Evolutionary conservation across 1,140 invertebrate species (phyloP).

Genomic region (Zophobas morio): DNA sequence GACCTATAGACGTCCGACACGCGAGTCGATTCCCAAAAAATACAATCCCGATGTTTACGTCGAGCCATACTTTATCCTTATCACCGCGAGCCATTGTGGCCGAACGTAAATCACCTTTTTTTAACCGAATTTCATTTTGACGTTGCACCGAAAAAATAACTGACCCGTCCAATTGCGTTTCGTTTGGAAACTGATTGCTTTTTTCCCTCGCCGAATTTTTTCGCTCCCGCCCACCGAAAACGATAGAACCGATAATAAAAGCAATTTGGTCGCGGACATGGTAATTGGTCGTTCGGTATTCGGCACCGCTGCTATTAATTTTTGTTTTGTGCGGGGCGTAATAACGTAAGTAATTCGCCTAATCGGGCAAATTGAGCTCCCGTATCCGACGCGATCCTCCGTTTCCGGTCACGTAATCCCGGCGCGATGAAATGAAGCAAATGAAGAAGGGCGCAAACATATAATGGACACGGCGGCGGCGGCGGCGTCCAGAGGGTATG

Average conservation of each 20-base stretch:
- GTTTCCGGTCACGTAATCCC: conserved; percentile 46
- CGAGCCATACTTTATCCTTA: conserved; percentile 29
- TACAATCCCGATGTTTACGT: conserved; percentile 18
- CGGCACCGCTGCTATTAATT: conserved; percentile 26
- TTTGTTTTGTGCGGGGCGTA: conserved; percentile 39
- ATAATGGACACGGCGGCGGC: conserved; percentile 5
- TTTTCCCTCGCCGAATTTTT: conserved; percentile 24
- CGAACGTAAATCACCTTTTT: conserved; percentile 34
- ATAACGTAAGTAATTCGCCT: conserved; percentile 41
- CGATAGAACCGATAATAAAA: conserved; percentile 10
- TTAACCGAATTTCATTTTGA: conserved; percentile 29
- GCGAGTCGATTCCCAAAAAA: background rate
- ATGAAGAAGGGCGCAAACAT: conserved; percentile 26
- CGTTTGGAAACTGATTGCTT: conserved; percentile 39
- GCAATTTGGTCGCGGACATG: conserved; percentile 12
- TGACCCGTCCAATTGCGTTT: conserved; percentile 41
- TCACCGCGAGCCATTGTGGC: conserved; percentile 23
- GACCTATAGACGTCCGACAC: too few relatives aligned
- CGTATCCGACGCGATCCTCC: conserved; percentile 30
- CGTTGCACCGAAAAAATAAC: conserved; percentile 41
- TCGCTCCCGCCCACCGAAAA: background rate
- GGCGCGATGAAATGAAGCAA: conserved; percentile 34
- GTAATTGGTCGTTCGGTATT: conserved; percentile 36
- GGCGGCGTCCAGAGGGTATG: background rate
- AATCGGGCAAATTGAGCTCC: conserved; percentile 40